phyloP scores from a whole-genome alignment of 2,113 vertebrate species.

The Uropsilus gracilis region DNA sequence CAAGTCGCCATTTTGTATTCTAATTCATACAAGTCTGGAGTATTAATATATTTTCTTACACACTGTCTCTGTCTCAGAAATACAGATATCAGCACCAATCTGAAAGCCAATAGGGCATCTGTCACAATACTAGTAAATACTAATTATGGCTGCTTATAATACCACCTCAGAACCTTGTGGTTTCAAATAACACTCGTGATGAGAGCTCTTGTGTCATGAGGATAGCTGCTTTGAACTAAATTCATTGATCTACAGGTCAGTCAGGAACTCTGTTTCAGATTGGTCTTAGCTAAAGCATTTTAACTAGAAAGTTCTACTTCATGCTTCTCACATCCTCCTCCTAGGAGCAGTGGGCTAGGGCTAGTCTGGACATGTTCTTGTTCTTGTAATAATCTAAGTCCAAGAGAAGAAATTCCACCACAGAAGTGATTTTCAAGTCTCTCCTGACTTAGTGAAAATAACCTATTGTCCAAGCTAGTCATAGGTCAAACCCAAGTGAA shows the following conservation, averaged over 20 bases:
- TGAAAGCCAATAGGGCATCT: not conserved
- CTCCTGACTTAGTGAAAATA: not conserved
- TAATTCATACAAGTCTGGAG: not conserved
- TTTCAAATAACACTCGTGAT: not conserved
- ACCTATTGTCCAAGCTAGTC: not conserved
- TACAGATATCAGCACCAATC: not conserved
- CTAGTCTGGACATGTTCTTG: not conserved
- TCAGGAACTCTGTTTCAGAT: not conserved
- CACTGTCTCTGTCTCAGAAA: not conserved
- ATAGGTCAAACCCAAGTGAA: not conserved
- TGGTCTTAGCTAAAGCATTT: not conserved
- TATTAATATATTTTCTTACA: not conserved
- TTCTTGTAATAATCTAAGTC: not conserved
- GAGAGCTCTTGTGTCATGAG: not conserved
- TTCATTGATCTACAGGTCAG: not conserved
- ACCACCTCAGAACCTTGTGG: not conserved
- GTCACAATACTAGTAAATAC: not conserved
- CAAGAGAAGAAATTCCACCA: not conserved
- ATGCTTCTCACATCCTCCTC: not conserved
- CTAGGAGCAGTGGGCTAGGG: not conserved
- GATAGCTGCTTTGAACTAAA: not conserved
- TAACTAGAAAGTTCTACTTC: not conserved
- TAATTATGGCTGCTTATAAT: not conserved
- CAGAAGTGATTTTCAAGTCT: not conserved
- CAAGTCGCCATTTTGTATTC: not conserved